Conservation (phyloP, 2,888 invertebrate species). For the Pegoplata infirma region DNA sequence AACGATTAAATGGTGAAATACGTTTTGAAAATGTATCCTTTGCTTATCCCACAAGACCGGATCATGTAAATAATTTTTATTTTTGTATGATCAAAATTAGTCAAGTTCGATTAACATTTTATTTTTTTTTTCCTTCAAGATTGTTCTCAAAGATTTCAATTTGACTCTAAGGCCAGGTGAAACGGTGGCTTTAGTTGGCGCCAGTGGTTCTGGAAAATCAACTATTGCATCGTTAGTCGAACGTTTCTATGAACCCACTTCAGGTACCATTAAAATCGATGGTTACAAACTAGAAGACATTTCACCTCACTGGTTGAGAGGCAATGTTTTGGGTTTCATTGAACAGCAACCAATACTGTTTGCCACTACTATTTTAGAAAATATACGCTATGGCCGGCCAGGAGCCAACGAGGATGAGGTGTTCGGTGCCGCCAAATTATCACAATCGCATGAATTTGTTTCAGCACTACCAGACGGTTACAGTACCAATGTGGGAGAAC, state of each 20-base stretch:
- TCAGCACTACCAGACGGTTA: slow-evolving; percentile 89
- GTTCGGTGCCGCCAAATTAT: slow-evolving; percentile 87
- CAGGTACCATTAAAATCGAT: slow-evolving; percentile 76
- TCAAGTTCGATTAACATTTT: neutral
- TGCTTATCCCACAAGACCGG: slow-evolving; percentile 90
- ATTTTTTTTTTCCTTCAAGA: no score
- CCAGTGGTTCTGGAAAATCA: slow-evolving; percentile 97
- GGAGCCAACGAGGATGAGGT: slow-evolving; percentile 85
- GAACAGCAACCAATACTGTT: slow-evolving; percentile 97
- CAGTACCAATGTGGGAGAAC: slow-evolving; percentile 91
- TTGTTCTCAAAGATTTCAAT: slow-evolving; percentile 89
- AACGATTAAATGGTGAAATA: slow-evolving; percentile 87
- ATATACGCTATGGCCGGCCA: slow-evolving; percentile 93
- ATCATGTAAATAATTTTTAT: slow-evolving; percentile 79
- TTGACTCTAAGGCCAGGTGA: slow-evolving; percentile 90
- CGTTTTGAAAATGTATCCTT: slow-evolving; percentile 92
- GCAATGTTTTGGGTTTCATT: slow-evolving; percentile 90
- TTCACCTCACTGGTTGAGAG: slow-evolving; percentile 89
- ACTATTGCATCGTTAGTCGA: slow-evolving; percentile 94
- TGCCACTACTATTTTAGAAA: slow-evolving; percentile 93
- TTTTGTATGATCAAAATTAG: neutral
- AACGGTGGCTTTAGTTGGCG: slow-evolving; percentile 93
- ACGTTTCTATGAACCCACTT: slow-evolving; percentile 81
- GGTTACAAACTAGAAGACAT: slow-evolving; percentile 75
- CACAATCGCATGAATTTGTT: slow-evolving; percentile 96